A percentile compares a stretch with the other conserved stretches of the same genome.
These are phyloP conservation scores for Neodon shergylaensis DNA, from an alignment of 2,113 vertebrate species.

Conservation along the genomic window DNA sequence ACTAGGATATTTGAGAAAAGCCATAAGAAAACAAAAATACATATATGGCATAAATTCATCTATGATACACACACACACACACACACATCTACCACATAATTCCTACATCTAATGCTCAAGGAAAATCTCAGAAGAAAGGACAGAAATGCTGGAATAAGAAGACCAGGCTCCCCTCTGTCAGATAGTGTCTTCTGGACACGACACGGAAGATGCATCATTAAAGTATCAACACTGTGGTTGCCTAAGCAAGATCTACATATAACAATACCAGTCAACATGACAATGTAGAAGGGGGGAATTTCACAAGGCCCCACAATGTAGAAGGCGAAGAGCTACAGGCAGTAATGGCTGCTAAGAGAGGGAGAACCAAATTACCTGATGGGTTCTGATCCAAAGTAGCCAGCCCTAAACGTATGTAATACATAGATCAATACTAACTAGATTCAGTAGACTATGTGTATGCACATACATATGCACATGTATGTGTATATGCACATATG, in stretches of 20 bases:
- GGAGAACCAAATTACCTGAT: background rate
- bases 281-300: background rate
- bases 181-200: too few relatives aligned
- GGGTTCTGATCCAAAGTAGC: background rate
- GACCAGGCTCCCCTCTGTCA: background rate
- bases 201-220: background rate
- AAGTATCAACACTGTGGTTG: background rate
- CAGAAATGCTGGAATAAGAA: background rate
- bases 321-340: background rate
- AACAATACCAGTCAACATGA: background rate
- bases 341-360: background rate
- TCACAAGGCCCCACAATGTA: background rate
- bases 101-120: background rate
- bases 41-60: background rate
- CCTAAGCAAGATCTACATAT: background rate
- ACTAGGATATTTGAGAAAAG: background rate
- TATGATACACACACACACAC: background rate
- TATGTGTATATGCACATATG: background rate
- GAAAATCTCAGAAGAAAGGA: background rate
- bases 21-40: background rate
- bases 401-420: background rate
- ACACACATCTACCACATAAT: background rate
- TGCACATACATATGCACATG: background rate
- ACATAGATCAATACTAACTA: background rate
- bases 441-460: background rate